Percentiles rank a stretch among this genome's conserved stretches.
Conservation (phyloP, 2,113 vertebrate genomes). For the Peucedramus taeniatus region DNA sequence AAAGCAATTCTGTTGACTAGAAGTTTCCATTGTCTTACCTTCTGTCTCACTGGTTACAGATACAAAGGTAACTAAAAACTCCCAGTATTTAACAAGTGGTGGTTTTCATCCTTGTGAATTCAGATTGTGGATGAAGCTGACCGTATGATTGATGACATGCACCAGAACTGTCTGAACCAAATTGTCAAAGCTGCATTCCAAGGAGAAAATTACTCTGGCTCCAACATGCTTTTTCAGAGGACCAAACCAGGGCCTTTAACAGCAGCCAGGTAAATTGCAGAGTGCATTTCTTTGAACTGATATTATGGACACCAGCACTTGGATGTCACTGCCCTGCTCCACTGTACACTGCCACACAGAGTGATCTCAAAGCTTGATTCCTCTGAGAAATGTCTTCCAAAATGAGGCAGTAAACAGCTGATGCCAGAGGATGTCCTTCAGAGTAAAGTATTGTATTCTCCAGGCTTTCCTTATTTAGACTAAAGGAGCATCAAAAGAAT, state of each 20-base stretch:
- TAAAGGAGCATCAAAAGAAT: background rate
- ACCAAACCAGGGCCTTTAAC: slow-evolving; percentile 71
- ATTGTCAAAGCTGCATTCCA: slow-evolving; percentile 80
- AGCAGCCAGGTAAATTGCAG: slow-evolving; percentile 77
- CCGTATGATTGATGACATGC: slow-evolving; percentile 95
- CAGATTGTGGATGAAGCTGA: slow-evolving; percentile 95
- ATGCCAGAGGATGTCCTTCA: background rate
- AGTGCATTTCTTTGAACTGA: background rate
- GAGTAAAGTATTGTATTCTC: background rate
- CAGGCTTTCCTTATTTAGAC: background rate
- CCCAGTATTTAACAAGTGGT: background rate
- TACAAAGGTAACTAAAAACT: background rate
- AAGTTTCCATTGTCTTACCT: background rate
- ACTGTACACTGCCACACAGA: too few relatives aligned
- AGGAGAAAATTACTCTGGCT: background rate
- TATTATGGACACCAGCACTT: background rate
- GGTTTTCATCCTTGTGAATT: background rate
- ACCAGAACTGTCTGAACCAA: slow-evolving; percentile 89
- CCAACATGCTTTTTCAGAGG: slow-evolving; percentile 71
- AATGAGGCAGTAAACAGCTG: background rate
- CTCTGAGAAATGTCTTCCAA: background rate
- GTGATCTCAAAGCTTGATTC: background rate
- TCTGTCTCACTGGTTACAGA: background rate
- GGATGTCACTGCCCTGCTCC: background rate
- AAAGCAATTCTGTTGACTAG: background rate